Percentiles rank a stretch among this genome's conserved stretches.
These are phyloP conservation scores for Passerina amoena DNA, from an alignment of 2,113 vertebrate species.

Conservation along the genomic window DNA sequence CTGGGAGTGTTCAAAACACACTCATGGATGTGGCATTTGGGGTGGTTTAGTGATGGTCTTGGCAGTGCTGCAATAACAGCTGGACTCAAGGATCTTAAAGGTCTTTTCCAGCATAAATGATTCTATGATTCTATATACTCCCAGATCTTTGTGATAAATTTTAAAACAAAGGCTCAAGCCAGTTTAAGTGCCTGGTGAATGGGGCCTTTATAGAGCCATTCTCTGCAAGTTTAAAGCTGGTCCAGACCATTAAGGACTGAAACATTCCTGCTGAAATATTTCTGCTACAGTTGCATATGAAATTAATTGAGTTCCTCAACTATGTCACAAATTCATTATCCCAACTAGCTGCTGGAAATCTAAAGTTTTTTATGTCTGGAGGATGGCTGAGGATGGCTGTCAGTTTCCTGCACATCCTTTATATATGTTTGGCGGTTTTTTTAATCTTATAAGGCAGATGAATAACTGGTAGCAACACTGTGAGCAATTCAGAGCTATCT, in stretches of 20 bases:
- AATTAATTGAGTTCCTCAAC: not conserved
- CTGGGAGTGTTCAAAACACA: not conserved
- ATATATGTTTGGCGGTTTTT: not conserved
- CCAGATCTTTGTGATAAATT: not conserved
- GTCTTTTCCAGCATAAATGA: not conserved
- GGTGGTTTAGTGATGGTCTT: not conserved
- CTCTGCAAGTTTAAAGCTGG: not conserved
- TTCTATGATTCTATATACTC: not conserved
- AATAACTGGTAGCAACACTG: not conserved
- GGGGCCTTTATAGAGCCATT: not conserved
- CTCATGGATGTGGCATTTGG: not conserved
- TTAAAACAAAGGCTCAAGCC: not conserved
- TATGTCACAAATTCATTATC: not conserved
- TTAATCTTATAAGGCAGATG: not conserved
- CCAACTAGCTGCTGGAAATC: not conserved
- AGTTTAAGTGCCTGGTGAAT: not conserved
- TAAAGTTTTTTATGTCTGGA: not conserved
- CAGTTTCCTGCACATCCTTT: not conserved
- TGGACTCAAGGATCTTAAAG: not conserved
- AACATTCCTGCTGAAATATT: not conserved
- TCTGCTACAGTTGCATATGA: not conserved
- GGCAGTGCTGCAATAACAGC: not conserved
- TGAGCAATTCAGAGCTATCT: not conserved
- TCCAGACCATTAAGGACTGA: not conserved
- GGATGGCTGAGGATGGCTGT: not conserved